Conservation (phyloP, 2,888 invertebrate species). For the Tribolium freemani region DNA sequence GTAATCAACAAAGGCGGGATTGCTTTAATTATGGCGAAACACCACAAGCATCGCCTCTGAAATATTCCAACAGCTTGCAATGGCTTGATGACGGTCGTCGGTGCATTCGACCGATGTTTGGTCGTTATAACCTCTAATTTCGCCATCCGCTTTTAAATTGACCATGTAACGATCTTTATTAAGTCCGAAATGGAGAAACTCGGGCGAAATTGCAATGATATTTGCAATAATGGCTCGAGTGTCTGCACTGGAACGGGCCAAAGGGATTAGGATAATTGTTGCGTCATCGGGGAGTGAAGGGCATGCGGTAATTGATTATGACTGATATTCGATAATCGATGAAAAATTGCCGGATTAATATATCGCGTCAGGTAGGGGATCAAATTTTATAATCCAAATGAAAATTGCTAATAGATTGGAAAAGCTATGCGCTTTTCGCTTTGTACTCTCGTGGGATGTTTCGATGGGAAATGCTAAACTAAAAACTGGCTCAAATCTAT, state of each 20-base stretch:
- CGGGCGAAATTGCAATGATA: conserved; percentile 28
- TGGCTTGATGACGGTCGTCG: conserved; percentile 4
- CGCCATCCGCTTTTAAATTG: conserved; percentile 27
- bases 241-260: conserved; percentile 10
- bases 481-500: neutral
- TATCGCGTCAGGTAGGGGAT: neutral
- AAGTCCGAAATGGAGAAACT: conserved; percentile 34
- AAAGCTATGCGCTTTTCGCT: neutral
- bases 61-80: conserved; percentile 8
- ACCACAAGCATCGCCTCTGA: conserved; percentile 14
- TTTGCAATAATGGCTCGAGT: conserved; percentile 28
- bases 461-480: neutral
- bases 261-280: conserved; percentile 22
- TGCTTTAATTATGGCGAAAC: conserved; percentile 19
- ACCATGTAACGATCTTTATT: conserved; percentile 27
- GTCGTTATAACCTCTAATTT: conserved; percentile 25
- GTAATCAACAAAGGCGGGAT: conserved; percentile 23
- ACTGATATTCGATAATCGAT: neutral
- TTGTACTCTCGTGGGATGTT: neutral
- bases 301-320: neutral
- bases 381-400: neutral
- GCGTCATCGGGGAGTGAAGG: conserved; percentile 5
- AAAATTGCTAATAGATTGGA: neutral
- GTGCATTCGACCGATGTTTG: conserved; percentile 18
- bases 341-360: neutral